Evolutionary conservation across 2,113 vertebrate species (phyloP), one percentile per base, ranked within the genome.

Genomic region (Syngnathus floridae): DNA sequence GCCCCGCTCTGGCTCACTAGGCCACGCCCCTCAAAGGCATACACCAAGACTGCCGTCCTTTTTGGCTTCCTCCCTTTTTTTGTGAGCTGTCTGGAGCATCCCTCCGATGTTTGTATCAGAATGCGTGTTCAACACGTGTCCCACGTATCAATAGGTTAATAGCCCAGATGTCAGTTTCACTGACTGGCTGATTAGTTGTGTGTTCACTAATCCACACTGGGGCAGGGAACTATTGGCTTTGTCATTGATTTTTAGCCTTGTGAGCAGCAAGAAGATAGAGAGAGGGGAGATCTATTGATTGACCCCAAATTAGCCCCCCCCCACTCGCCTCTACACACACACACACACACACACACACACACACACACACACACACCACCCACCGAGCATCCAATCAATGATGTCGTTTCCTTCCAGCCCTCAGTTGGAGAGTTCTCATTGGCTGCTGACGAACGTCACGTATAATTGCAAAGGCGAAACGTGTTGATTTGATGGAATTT

Each of bases 271-370:
- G 88, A 90, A 87, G 86, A 89, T 88, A 85, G 86, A 88, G 88
- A 84, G 87, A 89, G 87, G 84, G 83, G 80, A 88, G 84, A 87
- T 90, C 81, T 91, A 92, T 92, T 90, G 91, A 92, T 90, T 91
- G 90, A 92, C 91, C 91, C 88, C 85, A 91, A 91, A 91, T 91
- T 91, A 91, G 88, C 88, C 89, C 85, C 77, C 85, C 77, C 81
- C 71, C 62, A 43, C 43, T 56, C 45, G 64, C 69, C 78, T 6
- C 68, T 66, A 69, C 76, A 13, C 60, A 43, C 60, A 26, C 40
- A 43, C 48, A 52, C 3, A n/a, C 19, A 12, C 12, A 67, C 26
- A 31, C 26, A 31, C 26, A 31, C 26, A 31, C 26, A 31, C 26
- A 31, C 26, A 31, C 26, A 31, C 26, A 31, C 26, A 22, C 22